These are phyloP conservation scores for Metellina segmentata DNA, from an alignment of 2,888 invertebrate genomes.

Conservation along the genomic window DNA sequence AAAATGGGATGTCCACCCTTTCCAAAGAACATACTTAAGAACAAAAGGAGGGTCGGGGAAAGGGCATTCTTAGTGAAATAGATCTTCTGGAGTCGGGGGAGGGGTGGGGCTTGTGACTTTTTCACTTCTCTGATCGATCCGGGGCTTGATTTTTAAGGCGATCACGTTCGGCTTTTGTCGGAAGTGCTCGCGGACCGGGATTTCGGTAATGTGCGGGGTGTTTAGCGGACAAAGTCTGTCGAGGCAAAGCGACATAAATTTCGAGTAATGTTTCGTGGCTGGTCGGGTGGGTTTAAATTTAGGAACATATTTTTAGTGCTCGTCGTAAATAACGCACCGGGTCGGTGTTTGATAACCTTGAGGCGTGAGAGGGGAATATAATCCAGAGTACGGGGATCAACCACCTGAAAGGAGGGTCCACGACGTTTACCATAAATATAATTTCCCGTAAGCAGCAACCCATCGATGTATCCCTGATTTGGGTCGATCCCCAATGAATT, in stretches of 20 bases:
- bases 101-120: constrained; percentile 49
- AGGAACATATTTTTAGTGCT: too few relatives aligned
- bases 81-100: neutral
- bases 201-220: neutral
- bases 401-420: too few relatives aligned
- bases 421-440: too few relatives aligned
- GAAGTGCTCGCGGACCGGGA: constrained; percentile 1
- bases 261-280: neutral
- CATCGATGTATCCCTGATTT: too few relatives aligned
- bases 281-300: too few relatives aligned
- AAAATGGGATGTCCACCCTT: neutral
- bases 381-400: too few relatives aligned
- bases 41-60: neutral
- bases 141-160: constrained; percentile 9
- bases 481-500: too few relatives aligned
- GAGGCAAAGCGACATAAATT: neutral
- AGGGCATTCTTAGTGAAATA: neutral
- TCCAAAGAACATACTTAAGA: neutral
- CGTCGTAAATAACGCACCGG: too few relatives aligned
- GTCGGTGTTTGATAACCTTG: too few relatives aligned
- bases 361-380: too few relatives aligned
- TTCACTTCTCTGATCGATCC: constrained; percentile 43
- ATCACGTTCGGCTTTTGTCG: constrained; percentile 37
- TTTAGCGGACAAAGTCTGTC: neutral
- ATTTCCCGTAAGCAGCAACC: too few relatives aligned